A percentile compares a stretch with the other conserved stretches of the same genome.
These are phyloP conservation scores for Cosmopolites sordidus DNA, from an alignment of 2,888 invertebrate genomes.

Conservation along the genomic window DNA sequence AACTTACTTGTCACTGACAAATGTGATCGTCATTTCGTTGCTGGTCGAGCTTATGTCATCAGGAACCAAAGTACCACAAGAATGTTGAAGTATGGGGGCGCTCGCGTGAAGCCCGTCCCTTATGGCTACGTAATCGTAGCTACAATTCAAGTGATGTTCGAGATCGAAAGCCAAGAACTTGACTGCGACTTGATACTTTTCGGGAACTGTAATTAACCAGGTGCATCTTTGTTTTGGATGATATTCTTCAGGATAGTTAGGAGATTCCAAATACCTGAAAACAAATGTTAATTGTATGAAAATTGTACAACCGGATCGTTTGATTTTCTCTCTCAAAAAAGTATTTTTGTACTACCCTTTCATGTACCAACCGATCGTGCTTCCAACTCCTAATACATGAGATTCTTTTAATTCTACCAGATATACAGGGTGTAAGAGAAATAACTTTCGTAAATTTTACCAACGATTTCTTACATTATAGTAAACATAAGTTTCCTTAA, in stretches of 20 bases:
- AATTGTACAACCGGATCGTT: no score
- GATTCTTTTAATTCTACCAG: no score
- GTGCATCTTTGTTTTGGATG: slow-evolving; percentile 90
- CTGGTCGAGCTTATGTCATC: slow-evolving; percentile 86
- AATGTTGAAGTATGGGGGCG: slow-evolving; percentile 64
- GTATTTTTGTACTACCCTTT: no score
- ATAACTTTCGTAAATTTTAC: no score
- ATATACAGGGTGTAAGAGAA: no score
- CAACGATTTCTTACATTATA: no score
- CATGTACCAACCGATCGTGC: no score
- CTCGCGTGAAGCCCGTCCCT: slow-evolving; percentile 77
- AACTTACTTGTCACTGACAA: slow-evolving; percentile 77
- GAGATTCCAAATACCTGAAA: slow-evolving; percentile 71
- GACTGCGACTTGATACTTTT: slow-evolving; percentile 75
- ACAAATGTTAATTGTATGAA: no score
- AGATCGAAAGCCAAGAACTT: slow-evolving; percentile 96
- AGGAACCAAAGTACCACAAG: slow-evolving; percentile 68
- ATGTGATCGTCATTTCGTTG: slow-evolving; percentile 87
- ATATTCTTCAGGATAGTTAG: slow-evolving; percentile 96
- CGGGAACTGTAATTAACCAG: slow-evolving; percentile 90
- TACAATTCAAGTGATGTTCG: slow-evolving; percentile 95
- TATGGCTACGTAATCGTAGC: slow-evolving; percentile 93
- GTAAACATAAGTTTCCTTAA: no score
- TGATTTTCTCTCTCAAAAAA: no score
- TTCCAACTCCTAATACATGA: no score